These are phyloP conservation scores for Hypanus sabinus DNA, from an alignment of 2,113 vertebrate genomes.

Conservation along the genomic window DNA sequence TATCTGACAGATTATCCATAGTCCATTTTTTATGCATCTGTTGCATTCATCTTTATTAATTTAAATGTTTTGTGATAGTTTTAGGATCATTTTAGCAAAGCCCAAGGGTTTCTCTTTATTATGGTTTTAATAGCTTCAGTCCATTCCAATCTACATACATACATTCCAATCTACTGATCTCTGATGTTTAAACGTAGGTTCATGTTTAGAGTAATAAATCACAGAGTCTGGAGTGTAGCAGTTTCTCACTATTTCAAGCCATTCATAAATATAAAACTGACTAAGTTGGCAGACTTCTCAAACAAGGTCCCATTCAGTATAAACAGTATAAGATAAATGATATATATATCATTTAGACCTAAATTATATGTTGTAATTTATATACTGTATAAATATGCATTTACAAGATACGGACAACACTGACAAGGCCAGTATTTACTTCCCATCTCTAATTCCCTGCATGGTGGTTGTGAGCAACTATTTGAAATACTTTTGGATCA, in stretches of 20 bases:
- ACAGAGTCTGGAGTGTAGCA: not conserved
- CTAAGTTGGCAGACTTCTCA: not conserved
- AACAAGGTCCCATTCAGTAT: not conserved
- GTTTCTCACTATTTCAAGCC: not conserved
- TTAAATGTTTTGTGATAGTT: not conserved
- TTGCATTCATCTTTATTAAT: not conserved
- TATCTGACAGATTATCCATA: not conserved
- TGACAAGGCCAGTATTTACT: no score
- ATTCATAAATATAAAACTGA: not conserved
- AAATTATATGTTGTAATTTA: not conserved
- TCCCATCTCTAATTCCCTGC: no score
- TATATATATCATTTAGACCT: no score
- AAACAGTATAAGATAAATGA: no score
- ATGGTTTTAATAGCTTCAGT: not conserved
- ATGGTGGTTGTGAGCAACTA: no score
- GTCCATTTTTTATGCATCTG: not conserved
- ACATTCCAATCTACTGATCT: not conserved
- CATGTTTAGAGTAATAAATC: not conserved
- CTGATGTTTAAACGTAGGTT: not conserved
- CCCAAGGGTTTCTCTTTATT: not conserved
- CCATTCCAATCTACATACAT: no score
- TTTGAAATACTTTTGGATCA: no score
- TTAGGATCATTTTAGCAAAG: not conserved
- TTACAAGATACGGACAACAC: no score
- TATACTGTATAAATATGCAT: no score